Evolutionary conservation across 2,797 vertebrate species (phyloP), one percentile per base, ranked within the genome.

Genomic region (Peromyscus melanophrys): DNA sequence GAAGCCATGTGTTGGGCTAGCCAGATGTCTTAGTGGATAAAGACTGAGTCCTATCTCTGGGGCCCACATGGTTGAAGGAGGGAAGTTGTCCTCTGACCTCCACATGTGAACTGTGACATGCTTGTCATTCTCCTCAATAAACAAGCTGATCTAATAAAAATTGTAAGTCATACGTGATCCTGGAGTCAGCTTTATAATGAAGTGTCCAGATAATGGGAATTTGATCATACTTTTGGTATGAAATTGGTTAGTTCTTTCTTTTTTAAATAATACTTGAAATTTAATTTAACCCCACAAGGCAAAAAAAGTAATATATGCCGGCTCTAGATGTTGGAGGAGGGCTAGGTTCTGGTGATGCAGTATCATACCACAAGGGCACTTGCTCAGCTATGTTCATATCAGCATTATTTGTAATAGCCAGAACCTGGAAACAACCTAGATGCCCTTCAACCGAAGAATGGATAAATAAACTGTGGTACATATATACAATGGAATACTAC

Each of bases 181-280:
- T 7, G 27, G 57, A 76, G 52, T 67, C 43, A 75, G 16, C 19
- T 69, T 85, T 82, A 43, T 40, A 52, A 86, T 11, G n/a, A 85
- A 89, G 25, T 37, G 52, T 89, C 43, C 67, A 57, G 55, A 43
- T 52, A 91, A 55, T 16, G 17, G 14, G 40, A 75, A 57, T 10
- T 52, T 43, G 12, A n/a, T 63, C 76, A 77, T 9, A 34, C n/a
- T 85, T 85, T 97, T 67, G 43, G n/a, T 91, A 21, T 75, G 29
- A 85, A 94, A n/a, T 83, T 63, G 65, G 12, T 37, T 83, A 37
- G 67, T 73, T 37, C 37, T 77, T 85, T 76, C 61, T 57, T 96
- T 87, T 84, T 40, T 59, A 59, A 92, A 81, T 14, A 90, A 73
- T 27, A 34, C 13, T 81, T 16, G 52, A 29, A 73, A 86, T 83